Percentiles rank a stretch among this genome's conserved stretches.
Conservation (phyloP, 2,888 invertebrate species). For the Antheraea assamensis region DNA sequence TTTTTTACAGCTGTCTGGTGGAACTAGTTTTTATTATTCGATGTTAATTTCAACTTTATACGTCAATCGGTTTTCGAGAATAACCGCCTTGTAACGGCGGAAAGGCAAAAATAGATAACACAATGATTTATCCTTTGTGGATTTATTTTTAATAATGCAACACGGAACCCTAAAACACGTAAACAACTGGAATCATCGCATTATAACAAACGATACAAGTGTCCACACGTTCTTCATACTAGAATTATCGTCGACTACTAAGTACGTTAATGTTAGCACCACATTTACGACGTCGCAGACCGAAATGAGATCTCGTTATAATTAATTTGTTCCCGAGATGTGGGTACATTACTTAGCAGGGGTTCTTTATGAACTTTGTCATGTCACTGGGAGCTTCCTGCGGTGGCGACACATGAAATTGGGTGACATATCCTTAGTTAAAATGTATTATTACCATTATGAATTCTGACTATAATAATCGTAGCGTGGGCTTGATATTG, state of each 20-base stretch:
- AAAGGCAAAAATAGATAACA: too few species aligned
- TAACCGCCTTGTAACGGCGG: too few species aligned
- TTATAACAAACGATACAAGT: neutral
- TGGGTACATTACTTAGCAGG: constrained; percentile 11
- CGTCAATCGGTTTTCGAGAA: too few species aligned
- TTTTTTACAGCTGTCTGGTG: too few species aligned
- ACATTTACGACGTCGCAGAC: constrained; percentile 6
- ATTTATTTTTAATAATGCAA: too few species aligned
- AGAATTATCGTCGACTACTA: constrained; percentile 3
- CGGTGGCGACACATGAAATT: constrained; percentile 10
- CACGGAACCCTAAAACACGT: neutral
- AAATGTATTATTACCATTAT: neutral
- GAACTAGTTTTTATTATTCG: too few species aligned
- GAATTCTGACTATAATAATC: neutral
- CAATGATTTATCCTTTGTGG: too few species aligned
- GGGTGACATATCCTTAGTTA: neutral
- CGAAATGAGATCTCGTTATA: constrained; percentile 16
- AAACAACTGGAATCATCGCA: constrained; percentile 8
- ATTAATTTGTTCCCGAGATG: constrained; percentile 20
- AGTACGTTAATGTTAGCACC: constrained; percentile 10
- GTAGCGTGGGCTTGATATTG: neutral
- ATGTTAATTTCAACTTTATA: too few species aligned
- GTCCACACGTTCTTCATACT: neutral
- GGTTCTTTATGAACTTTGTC: constrained; percentile 17
- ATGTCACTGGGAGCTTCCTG: neutral